Base-by-base conservation (phyloP, 1,140 invertebrate species). In the Dendrolimus kikuchii region DNA sequence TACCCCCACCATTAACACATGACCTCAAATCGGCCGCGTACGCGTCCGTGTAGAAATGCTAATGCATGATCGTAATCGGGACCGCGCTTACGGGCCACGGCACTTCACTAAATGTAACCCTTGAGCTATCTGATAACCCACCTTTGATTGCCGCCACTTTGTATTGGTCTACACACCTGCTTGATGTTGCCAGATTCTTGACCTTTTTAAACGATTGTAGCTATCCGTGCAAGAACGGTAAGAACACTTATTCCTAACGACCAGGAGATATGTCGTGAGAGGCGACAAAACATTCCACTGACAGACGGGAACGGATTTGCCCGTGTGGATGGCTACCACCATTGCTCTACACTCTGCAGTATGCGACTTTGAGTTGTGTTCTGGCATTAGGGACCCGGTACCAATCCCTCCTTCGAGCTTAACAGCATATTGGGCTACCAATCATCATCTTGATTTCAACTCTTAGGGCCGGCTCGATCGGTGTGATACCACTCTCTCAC, bases 101-200 rank as follows among this genome's bases (percentile, higher is more conserved):
- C 23, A 51, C 40, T 51, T 9, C 37, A 6, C 36, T 75, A 78
- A 81, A 78, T 72, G 68, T 82, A 80, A 78, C 78, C 74, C 78
- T 74, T 72, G 73, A 77, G 64, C 63, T 77, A 81, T 81, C 81
- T 72, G 81, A 86, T 86, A 75, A 81, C 68, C 63, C 62, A 65
- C 59, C 68, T 68, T 60, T 48, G 40, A 53, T 52, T 52, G 36
- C 49, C 10, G 53, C 77, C 74, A 72, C 5, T 39, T 4, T 54
- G 62, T 49, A 8, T 10, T 57, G 68, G 64, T 38, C 74, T 51
- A 4, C 53, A 49, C 51, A 49, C 40, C 41, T 43, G n/a, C 48
- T 23, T 23, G 23, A 3, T 2, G 23, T 23, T 23, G 23, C 23
- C 23, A 23, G 23, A 23, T 23, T 23, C 23, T 23, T 23, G 23